Evolutionary conservation across 2,888 invertebrate species (phyloP).

Genomic region (Cylloceria caligata): DNA sequence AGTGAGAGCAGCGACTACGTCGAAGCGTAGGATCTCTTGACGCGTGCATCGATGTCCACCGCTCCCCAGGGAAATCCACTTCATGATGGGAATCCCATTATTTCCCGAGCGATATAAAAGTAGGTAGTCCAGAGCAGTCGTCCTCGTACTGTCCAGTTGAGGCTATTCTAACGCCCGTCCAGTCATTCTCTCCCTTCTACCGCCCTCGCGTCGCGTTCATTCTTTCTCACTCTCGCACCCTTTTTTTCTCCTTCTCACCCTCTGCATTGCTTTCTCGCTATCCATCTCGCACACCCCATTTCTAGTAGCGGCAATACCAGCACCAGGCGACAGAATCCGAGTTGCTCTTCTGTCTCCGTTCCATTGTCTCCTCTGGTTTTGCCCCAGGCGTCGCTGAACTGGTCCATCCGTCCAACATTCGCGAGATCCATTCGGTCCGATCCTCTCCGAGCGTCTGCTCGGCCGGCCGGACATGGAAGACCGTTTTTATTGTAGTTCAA

Average conservation of each 20-base stretch:
- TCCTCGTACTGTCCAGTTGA: constrained; percentile 72
- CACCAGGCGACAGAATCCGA: constrained; percentile 55
- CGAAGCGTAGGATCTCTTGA: constrained; percentile 78
- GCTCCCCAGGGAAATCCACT: constrained; percentile 84
- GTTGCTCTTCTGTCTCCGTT: constrained; percentile 61
- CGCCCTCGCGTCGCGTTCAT: constrained; percentile 19
- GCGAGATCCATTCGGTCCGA: constrained; percentile 69
- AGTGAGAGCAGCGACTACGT: constrained; percentile 53
- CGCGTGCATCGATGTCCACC: constrained; percentile 80
- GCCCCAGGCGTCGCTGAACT: constrained; percentile 63
- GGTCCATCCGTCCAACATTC: constrained; percentile 68
- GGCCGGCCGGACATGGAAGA: constrained; percentile 56
- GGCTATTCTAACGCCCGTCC: constrained; percentile 70
- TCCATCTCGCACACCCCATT: constrained; percentile 58
- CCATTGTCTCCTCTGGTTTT: constrained; percentile 65
- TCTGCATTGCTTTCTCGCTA: constrained; percentile 68
- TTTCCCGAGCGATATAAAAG: constrained; percentile 77
- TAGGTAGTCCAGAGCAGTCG: constrained; percentile 78
- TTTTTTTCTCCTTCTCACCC: constrained; percentile 10
- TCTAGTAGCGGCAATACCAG: constrained; percentile 39
- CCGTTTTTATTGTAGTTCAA: constrained; percentile 70
- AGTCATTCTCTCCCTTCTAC: constrained; percentile 56
- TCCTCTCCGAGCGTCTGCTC: constrained; percentile 59
- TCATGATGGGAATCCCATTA: constrained; percentile 85
- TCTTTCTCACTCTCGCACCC: constrained; percentile 13